Percentiles rank a stretch among this genome's conserved stretches.
Evolutionary conservation across 2,888 invertebrate species (phyloP).

Genomic region (Athalia cordata): DNA sequence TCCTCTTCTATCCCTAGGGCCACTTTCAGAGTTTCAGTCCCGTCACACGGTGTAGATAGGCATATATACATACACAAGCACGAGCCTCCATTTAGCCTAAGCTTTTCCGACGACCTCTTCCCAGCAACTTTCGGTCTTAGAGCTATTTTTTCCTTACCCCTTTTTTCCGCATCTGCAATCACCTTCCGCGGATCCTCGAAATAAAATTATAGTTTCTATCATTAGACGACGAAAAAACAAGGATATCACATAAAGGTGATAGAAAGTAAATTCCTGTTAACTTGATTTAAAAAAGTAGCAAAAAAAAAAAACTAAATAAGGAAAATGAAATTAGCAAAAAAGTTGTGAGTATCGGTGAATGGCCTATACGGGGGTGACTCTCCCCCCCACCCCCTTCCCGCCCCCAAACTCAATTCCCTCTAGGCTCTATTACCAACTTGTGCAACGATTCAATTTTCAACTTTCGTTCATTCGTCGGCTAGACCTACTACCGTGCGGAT

Average conservation of each 20-base stretch:
- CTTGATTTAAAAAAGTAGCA: too few relatives aligned
- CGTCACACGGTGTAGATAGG: background rate
- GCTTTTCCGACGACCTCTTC: conserved; percentile 29
- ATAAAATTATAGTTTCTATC: too few relatives aligned
- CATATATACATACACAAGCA: conserved; percentile 2
- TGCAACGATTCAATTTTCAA: conserved; percentile 45
- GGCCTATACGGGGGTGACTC: too few relatives aligned
- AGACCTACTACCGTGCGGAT: background rate
- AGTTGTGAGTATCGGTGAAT: too few relatives aligned
- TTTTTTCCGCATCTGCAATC: background rate
- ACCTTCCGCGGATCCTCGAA: background rate
- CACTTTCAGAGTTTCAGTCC: conserved; percentile 36
- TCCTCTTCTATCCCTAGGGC: conserved; percentile 33
- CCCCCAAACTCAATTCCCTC: too few relatives aligned
- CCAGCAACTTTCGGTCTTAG: conserved; percentile 22
- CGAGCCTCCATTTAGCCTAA: conserved; percentile 46
- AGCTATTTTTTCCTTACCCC: background rate
- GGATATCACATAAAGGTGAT: too few relatives aligned
- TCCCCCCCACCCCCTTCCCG: too few relatives aligned
- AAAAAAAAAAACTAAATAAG: too few relatives aligned
- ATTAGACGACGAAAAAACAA: too few relatives aligned
- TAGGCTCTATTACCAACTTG: background rate
- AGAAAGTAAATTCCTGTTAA: too few relatives aligned
- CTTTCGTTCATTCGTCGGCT: conserved; percentile 8
- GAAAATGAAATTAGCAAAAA: too few relatives aligned